phyloP scores from a whole-genome alignment of 23 tunicate genomes.

The Diplosoma virens region DNA sequence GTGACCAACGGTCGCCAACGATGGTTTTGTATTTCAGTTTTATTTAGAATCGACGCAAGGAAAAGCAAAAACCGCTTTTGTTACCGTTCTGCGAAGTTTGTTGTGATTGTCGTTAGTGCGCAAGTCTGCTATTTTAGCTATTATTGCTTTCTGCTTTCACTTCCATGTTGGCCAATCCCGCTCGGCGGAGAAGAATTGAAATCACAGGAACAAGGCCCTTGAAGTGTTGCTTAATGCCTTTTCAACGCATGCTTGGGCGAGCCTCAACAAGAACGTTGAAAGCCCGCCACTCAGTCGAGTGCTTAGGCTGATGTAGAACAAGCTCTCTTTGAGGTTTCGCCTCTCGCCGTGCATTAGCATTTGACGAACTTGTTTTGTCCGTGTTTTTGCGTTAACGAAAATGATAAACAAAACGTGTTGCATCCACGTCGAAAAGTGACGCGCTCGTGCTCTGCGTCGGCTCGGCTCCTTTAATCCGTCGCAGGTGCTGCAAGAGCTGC shows the following conservation, averaged over 20 bases:
- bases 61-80: conserved; percentile 17
- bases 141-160: conserved; percentile 26
- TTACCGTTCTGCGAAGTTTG: conserved; percentile 28
- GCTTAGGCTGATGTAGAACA: background rate
- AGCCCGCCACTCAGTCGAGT: background rate
- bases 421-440: no score
- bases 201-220: background rate
- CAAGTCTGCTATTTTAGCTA: background rate
- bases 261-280: conserved; percentile 7
- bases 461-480: no score
- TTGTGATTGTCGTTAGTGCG: conserved; percentile 26
- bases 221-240: conserved; percentile 25
- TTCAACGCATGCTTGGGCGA: conserved; percentile 34
- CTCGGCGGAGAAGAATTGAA: background rate
- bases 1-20: conserved; percentile 43
- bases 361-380: no score
- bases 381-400: no score
- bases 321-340: no score
- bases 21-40: conserved; percentile 28
- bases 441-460: no score
- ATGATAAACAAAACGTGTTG: no score
- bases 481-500: no score
- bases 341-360: no score
- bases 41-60: conserved; percentile 25
- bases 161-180: conserved; percentile 10